Conservation (phyloP, 2,113 vertebrate genomes). For the Sylvia atricapilla region DNA sequence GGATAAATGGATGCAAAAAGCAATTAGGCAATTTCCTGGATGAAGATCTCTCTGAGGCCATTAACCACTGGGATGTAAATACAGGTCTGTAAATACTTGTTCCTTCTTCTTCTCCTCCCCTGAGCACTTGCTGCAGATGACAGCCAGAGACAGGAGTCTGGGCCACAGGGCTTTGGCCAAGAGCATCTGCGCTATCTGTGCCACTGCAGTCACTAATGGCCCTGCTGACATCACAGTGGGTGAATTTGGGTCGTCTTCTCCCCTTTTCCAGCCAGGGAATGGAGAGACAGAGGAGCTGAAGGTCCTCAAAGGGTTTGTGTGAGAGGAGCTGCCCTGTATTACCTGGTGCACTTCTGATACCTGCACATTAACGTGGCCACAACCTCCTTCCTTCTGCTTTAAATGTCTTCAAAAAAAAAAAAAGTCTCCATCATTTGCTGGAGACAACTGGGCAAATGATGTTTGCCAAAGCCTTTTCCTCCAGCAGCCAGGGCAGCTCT, state of each 20-base stretch:
- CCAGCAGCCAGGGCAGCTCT: neutral
- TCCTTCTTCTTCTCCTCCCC: neutral
- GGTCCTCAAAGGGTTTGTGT: neutral
- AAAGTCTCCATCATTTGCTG: neutral
- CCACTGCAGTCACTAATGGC: neutral
- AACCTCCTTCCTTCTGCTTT: neutral
- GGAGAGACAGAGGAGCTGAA: neutral
- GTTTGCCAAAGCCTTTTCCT: neutral
- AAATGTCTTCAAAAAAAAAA: too few species aligned
- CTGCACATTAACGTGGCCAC: neutral
- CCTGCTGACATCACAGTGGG: neutral
- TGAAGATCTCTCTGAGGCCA: constrained; percentile 21
- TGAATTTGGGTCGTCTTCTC: neutral
- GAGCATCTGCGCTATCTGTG: neutral
- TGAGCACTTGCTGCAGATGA: neutral
- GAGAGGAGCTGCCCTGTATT: neutral
- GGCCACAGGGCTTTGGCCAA: neutral
- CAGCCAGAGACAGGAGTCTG: neutral
- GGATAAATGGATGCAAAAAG: constrained; percentile 59
- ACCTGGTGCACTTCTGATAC: neutral
- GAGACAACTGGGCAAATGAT: neutral
- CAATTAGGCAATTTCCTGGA: constrained; percentile 58
- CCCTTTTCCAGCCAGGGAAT: neutral
- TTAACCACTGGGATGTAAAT: constrained; percentile 41
- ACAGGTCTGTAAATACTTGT: neutral